phyloP scores from a whole-genome alignment of 1,140 invertebrate genomes.

The Panagrolaimus sp. region DNA sequence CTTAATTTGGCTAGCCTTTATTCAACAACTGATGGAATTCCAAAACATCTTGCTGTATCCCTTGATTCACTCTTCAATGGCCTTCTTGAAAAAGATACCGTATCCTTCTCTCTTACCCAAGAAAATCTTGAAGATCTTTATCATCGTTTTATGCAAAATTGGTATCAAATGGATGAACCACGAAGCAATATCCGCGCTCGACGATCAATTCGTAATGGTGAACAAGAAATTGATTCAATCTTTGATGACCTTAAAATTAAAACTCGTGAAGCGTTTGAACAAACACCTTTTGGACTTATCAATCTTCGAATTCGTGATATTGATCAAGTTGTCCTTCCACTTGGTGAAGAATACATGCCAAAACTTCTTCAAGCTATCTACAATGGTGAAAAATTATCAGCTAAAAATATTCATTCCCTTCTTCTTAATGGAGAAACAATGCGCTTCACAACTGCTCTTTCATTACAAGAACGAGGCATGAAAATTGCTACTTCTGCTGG shows the following conservation, averaged over 20 bases:
- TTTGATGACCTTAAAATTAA: slow-evolving; percentile 30
- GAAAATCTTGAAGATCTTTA: slow-evolving; percentile 41
- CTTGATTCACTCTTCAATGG: slow-evolving; percentile 43
- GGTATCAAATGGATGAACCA: slow-evolving; percentile 13
- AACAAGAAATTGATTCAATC: slow-evolving; percentile 28
- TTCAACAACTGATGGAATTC: slow-evolving; percentile 28
- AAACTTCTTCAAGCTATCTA: slow-evolving; percentile 1
- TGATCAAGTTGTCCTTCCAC: slow-evolving; percentile 17
- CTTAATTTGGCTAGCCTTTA: slow-evolving; percentile 28
- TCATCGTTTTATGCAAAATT: slow-evolving; percentile 14
- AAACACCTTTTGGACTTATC: slow-evolving; percentile 35
- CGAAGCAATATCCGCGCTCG: slow-evolving; percentile 2
- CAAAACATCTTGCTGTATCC: slow-evolving; percentile 20
- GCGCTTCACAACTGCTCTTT: slow-evolving; percentile 18
- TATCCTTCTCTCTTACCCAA: slow-evolving; percentile 36
- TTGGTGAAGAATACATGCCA: slow-evolving; percentile 21
- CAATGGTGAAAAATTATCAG: slow-evolving; percentile 10
- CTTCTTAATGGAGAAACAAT: slow-evolving; percentile 20
- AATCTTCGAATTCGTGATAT: slow-evolving; percentile 34
- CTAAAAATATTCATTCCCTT: slow-evolving; percentile 14
- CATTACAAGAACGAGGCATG: slow-evolving; percentile 37
- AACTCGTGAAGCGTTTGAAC: slow-evolving; percentile 22
- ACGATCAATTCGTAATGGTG: slow-evolving; percentile 17
- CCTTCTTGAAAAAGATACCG: slow-evolving; percentile 33
- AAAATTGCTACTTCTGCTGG: slow-evolving; percentile 45